Percentiles rank a stretch among this genome's conserved stretches.
These are phyloP conservation scores for Crotalus helleri DNA, from an alignment of 2,113 vertebrate species.

Conservation along the genomic window DNA sequence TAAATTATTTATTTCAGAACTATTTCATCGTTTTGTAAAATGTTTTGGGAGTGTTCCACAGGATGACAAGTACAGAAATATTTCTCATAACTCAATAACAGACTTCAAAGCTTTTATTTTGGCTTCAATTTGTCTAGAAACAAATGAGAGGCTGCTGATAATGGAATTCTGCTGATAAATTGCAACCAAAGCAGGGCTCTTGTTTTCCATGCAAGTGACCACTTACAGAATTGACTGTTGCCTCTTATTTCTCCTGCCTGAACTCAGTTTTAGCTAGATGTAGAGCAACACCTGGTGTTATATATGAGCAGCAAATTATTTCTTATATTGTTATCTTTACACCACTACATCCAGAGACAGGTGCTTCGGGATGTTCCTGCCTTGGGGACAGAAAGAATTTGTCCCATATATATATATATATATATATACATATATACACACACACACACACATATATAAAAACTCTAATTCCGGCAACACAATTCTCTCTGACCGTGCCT, in stretches of 20 bases:
- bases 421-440: neutral
- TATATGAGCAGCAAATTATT: neutral
- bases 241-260: neutral
- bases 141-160: neutral
- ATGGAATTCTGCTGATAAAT: neutral
- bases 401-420: fast-evolving
- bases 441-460: too few relatives aligned
- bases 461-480: neutral
- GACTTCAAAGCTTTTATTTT: neutral
- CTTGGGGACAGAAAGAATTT: neutral
- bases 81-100: neutral
- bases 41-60: neutral
- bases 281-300: neutral
- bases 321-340: neutral
- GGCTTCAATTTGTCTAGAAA: neutral
- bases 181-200: neutral
- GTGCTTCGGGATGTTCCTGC: neutral
- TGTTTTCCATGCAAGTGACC: neutral
- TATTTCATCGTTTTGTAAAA: neutral
- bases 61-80: neutral
- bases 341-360: neutral
- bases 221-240: neutral
- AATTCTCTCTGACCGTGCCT: neutral
- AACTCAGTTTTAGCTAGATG: neutral
- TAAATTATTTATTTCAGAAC: neutral